These are phyloP conservation scores for Picus viridis DNA, from an alignment of 2,797 vertebrate species.

Conservation along the genomic window DNA sequence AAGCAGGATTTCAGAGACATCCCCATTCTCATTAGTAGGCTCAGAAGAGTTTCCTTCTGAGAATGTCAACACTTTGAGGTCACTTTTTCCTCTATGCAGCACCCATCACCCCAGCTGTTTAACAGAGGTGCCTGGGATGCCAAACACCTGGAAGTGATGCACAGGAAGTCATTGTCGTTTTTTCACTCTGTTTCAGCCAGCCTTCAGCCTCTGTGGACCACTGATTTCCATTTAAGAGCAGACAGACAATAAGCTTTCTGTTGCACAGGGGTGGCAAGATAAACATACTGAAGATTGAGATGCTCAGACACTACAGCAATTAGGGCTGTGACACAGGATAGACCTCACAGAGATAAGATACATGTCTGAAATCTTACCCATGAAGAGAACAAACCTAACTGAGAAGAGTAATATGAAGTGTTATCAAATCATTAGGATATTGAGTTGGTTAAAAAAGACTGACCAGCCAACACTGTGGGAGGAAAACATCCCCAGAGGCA, in stretches of 20 bases:
- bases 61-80: neutral
- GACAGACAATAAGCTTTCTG: neutral
- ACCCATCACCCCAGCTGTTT: neutral
- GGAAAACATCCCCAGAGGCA: neutral
- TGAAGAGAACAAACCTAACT: neutral
- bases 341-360: neutral
- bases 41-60: neutral
- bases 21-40: neutral
- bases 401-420: neutral
- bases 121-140: neutral
- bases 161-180: neutral
- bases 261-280: neutral
- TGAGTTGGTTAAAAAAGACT: neutral
- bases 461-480: neutral
- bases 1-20: conserved; percentile 1
- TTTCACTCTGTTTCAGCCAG: neutral
- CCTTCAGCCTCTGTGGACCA: neutral
- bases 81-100: neutral
- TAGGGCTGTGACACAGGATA: neutral
- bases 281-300: neutral
- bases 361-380: neutral
- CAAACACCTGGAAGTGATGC: neutral
- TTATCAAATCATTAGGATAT: neutral
- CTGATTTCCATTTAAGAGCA: neutral
- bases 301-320: neutral